Evolutionary conservation across 2,888 invertebrate genomes (phyloP), one percentile per base, ranked within the genome.

Genomic region (Dasysyrphus albostriatus): DNA sequence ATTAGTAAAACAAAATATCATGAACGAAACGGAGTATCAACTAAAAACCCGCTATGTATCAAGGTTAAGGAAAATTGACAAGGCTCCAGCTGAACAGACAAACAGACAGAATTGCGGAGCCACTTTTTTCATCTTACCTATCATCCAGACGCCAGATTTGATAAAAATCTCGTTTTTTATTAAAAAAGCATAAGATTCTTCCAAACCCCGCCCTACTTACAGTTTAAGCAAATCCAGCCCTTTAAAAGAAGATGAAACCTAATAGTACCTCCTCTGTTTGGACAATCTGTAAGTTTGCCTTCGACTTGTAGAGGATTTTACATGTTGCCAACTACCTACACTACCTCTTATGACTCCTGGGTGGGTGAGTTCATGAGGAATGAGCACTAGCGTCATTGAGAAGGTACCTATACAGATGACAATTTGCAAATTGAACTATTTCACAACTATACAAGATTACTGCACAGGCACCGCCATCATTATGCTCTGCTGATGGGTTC

Each of bases 361-460:
- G 79, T 79, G 83, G 83, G 83, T 76, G 83, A 76, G 70, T 65
- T 69, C 24, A 37, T 56, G 54, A 24, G 24, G 32, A 58, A 47
- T 59, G 47, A 59, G 10, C 67, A 56, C n/a, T 37, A 37, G n/a
- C 32, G 24, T 16, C 10, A n/a, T 29, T 47, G 44, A 73, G 34
- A 24, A 42, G 39, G 14, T 59, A n/a, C n/a, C n/a, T n/a, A 37
- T 49, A 74, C 39, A 70, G 82, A 77, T 82, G 82, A 85, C 82
- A 85, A 84, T 76, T 84, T 73, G 77, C 84, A 85, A 85, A 81
- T 81, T 85, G 74, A 85, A 85, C 73, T 85, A 82, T 85, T 85
- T 82, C 82, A 74, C 82, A 82, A 85, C 39, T 37, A 59, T 73
- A 74, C 74, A 73, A 49, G 80, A 76, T 84, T 75, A 24, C 69